Evolutionary conservation across 2,113 vertebrate genomes (phyloP).

Genomic region (Cavia aperea): DNA sequence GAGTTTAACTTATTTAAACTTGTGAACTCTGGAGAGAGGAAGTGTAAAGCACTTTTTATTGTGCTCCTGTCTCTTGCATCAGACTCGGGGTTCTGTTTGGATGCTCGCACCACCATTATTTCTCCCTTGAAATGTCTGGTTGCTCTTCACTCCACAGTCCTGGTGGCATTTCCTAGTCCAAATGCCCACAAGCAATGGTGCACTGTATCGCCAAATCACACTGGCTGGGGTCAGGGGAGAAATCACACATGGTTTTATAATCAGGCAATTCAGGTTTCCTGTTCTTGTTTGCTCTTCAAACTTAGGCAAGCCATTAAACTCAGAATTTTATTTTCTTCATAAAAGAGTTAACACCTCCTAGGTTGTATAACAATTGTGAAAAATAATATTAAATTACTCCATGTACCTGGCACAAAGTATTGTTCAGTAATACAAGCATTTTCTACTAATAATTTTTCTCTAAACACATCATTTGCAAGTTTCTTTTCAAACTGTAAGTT

Average conservation of each 20-base stretch:
- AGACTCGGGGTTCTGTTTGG: not conserved
- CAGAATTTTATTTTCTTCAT: not conserved
- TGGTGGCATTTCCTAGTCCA: not conserved
- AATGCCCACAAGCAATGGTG: not conserved
- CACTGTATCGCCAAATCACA: not conserved
- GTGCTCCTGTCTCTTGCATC: conserved; percentile 6
- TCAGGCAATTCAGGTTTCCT: not conserved
- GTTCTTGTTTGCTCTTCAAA: not conserved
- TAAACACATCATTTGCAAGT: conserved; percentile 19
- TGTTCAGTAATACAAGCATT: not conserved
- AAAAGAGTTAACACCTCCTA: not conserved
- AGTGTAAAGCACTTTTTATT: conserved; percentile 28
- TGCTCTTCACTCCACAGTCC: not conserved
- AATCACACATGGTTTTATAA: not conserved
- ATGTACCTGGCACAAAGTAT: not conserved
- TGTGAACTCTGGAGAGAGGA: conserved; percentile 28
- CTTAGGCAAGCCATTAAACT: not conserved
- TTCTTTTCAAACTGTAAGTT: conserved; percentile 35
- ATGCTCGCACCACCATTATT: not conserved
- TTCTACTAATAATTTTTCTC: not conserved
- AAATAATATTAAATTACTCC: not conserved
- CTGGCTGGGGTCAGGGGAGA: not conserved
- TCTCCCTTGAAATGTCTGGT: not conserved
- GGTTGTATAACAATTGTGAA: not conserved
- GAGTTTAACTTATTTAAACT: conserved; percentile 55